These are phyloP conservation scores for Pseudomyrmex cubaensis DNA, from an alignment of 1,140 invertebrate species.

Conservation along the genomic window DNA sequence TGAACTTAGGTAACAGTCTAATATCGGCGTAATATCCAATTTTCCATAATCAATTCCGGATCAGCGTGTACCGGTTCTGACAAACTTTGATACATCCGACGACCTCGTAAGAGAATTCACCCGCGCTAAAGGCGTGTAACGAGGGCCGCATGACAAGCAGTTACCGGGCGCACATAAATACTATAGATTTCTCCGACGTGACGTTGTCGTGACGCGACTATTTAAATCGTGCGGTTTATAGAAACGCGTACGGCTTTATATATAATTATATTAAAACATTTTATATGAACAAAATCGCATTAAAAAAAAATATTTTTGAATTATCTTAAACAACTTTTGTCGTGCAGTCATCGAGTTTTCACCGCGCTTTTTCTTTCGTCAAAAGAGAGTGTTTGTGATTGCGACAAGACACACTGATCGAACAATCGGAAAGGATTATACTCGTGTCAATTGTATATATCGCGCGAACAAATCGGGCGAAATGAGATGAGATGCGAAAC, in stretches of 20 bases:
- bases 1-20: constrained; percentile 60
- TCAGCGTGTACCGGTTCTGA: constrained; percentile 50
- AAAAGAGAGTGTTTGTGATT: not conserved
- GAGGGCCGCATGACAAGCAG: constrained; percentile 30
- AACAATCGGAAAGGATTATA: not conserved
- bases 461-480: constrained; percentile 63
- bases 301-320: no score
- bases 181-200: not conserved
- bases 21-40: constrained; percentile 54
- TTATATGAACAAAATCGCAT: no score
- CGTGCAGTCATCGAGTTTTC: no score
- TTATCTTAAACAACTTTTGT: no score
- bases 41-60: constrained; percentile 62
- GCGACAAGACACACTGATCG: not conserved
- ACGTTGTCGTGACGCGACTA: not conserved
- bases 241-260: not conserved
- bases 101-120: constrained; percentile 28
- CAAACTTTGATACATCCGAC: constrained; percentile 50
- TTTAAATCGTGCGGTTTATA: not conserved
- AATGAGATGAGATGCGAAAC: constrained; percentile 68
- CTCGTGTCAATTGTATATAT: constrained; percentile 57
- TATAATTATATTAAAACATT: not conserved
- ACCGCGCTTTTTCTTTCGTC: not conserved
- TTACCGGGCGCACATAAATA: constrained; percentile 17
- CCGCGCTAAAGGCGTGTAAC: constrained; percentile 5